Base-by-base conservation (phyloP, 2,113 vertebrate species). In the Peromyscus maniculatus region DNA sequence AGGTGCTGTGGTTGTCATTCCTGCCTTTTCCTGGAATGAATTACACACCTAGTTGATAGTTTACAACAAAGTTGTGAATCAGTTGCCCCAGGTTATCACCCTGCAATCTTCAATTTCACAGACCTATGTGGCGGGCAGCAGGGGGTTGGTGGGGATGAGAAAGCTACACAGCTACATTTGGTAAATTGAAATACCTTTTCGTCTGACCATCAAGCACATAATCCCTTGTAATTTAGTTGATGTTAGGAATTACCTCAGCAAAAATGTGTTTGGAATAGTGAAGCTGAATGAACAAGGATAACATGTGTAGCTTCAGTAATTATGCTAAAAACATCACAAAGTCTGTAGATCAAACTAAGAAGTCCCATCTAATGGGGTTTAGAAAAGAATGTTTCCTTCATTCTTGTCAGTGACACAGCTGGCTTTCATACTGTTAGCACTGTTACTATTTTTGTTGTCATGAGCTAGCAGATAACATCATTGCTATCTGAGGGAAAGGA, bases 161-260 rank as follows among this genome's bases (percentile, higher is more conserved):
- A 93, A 90, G 91, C 83, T 78, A 83, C 87, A 86, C 7, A 62
- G 94, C 96, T 97, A 80, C 87, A 91, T 82, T 94, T 92, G 91
- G 95, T 96, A 96, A 95, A 95, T 97, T 95, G 91, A 97, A 98
- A 97, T 97, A 84, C 88, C 69, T 97, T 96, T 89, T 79, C 83
- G 39, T 95, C 39, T 96, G 89, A 84, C 94, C 96, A 93, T 91
- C 94, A 94, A 95, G 80, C 55, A n/a, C 57, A 59, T 96, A 97
- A 98, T 97, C 95, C 97, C 87, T 62, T 96, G 97, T 95, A 97
- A 97, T 97, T 96, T 72, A 86, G 57, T 78, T 94, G 91, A 97
- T 1, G 0, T 10, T 1, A 72, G 86, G 97, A 97, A 94, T 97
- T 69, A 93, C 77, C 91, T 64, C 16, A 79, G 82, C 83, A 71